Evolutionary conservation across 92 coral and sea anemone species (phyloP).

Genomic region (Diadumene lineata): DNA sequence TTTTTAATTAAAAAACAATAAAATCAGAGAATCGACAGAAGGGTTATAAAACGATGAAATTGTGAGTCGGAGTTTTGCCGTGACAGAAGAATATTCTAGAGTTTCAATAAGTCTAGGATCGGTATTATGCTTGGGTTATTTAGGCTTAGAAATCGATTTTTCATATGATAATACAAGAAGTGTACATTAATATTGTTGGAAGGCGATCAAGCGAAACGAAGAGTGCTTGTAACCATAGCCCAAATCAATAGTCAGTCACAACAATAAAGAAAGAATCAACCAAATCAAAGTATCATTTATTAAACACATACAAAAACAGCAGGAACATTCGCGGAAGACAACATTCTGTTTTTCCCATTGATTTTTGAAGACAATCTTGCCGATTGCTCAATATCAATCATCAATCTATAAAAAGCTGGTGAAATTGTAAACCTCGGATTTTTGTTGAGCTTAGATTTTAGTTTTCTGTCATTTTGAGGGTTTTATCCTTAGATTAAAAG

Average conservation of each 20-base stretch:
- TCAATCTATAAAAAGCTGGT: constrained; percentile 6
- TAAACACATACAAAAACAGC: background rate
- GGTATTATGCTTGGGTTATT: background rate
- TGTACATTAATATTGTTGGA: background rate
- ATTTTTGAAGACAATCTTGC: background rate
- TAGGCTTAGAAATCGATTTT: background rate
- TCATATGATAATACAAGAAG: background rate
- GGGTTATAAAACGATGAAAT: too few relatives aligned
- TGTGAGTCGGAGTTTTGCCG: background rate
- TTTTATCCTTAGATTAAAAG: background rate
- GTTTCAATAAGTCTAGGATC: background rate
- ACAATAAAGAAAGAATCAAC: background rate
- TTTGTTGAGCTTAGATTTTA: background rate
- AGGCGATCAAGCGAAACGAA: constrained; percentile 15
- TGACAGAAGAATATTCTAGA: background rate
- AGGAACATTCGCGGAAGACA: background rate
- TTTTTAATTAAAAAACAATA: too few relatives aligned
- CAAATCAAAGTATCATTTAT: background rate
- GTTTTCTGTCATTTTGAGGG: background rate
- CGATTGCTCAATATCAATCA: constrained; percentile 26
- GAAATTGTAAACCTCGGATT: constrained; percentile 12
- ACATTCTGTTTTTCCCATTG: background rate
- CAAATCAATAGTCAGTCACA: background rate
- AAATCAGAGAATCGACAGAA: too few relatives aligned
- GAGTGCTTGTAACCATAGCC: background rate